These are phyloP conservation scores for Trissolcus basalis DNA, from an alignment of 1,140 invertebrate genomes.

Conservation along the genomic window DNA sequence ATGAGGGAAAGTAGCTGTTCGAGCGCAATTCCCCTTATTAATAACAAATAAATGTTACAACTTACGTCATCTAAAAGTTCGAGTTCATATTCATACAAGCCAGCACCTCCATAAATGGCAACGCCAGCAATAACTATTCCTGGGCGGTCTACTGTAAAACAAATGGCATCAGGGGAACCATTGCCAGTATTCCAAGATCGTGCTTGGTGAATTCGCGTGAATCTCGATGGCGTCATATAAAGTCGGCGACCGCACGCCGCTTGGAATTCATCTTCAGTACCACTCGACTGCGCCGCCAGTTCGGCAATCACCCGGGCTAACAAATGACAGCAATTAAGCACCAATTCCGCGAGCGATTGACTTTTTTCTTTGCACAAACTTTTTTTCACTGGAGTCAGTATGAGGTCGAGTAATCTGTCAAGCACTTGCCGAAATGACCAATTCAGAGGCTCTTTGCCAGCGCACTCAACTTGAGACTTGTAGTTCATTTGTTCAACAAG, in stretches of 20 bases:
- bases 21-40: no score
- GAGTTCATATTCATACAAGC: conserved; percentile 92
- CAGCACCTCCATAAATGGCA: conserved; percentile 91
- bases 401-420: conserved; percentile 87
- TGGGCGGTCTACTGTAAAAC: conserved; percentile 92
- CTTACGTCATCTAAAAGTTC: conserved; percentile 90
- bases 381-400: conserved; percentile 85
- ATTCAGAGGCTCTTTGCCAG: conserved; percentile 68
- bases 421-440: conserved; percentile 92
- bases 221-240: conserved; percentile 91
- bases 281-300: conserved; percentile 86
- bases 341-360: conserved; percentile 79
- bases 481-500: conserved; percentile 89
- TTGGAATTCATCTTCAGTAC: conserved; percentile 82
- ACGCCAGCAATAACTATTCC: conserved; percentile 93
- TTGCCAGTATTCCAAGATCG: conserved; percentile 98
- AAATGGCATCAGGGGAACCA: conserved; percentile 97
- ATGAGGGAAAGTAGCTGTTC: no score
- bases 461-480: conserved; percentile 75
- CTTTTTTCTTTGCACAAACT: conserved; percentile 79
- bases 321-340: conserved; percentile 90
- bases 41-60: conserved; percentile 58
- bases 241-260: conserved; percentile 82
- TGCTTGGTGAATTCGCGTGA: conserved; percentile 90
- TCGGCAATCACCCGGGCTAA: conserved; percentile 91